These are phyloP conservation scores for Zophobas atratus DNA, from an alignment of 1,140 invertebrate genomes.

Conservation along the genomic window DNA sequence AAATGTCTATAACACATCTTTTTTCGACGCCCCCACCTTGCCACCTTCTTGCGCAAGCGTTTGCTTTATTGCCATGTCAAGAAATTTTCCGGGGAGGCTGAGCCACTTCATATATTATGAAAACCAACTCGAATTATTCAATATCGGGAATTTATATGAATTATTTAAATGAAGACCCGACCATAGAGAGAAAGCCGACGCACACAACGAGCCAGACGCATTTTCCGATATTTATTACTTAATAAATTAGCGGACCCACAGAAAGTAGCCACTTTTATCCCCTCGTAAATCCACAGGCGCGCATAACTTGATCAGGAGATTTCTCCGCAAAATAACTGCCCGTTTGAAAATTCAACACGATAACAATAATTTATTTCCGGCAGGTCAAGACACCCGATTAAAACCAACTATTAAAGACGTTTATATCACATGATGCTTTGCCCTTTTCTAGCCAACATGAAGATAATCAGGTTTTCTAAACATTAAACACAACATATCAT, in stretches of 20 bases:
- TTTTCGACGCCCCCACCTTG: slow-evolving; percentile 18
- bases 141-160: slow-evolving; percentile 42
- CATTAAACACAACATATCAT: no score
- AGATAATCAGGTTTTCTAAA: no score
- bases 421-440: no score
- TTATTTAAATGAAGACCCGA: slow-evolving; percentile 28
- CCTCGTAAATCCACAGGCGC: no score
- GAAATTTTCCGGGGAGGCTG: slow-evolving; percentile 33
- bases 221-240: slow-evolving; percentile 30
- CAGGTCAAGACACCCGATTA: no score
- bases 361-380: no score
- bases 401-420: no score
- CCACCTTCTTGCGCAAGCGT: not conserved
- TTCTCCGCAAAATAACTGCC: no score
- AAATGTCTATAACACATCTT: slow-evolving; percentile 55
- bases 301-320: no score
- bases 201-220: not conserved
- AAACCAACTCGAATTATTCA: slow-evolving; percentile 40
- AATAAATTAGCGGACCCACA: not conserved
- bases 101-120: slow-evolving; percentile 39
- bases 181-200: not conserved
- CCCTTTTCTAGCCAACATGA: no score
- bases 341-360: no score
- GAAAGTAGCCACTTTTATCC: no score
- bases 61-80: slow-evolving; percentile 49